phyloP scores from a whole-genome alignment of 1,140 invertebrate species.

The Ceratina calcarata region DNA sequence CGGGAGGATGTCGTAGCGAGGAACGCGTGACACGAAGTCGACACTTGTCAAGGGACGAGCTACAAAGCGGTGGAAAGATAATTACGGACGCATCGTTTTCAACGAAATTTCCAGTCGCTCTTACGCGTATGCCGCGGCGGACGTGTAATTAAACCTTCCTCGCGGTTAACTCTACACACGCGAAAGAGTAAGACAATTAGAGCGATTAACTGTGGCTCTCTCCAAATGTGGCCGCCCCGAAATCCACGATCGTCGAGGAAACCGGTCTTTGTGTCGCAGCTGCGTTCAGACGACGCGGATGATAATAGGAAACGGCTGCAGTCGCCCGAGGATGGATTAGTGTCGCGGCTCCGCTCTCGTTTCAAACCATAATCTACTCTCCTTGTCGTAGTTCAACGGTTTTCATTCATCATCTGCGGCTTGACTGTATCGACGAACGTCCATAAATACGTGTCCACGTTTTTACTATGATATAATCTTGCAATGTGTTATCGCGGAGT shows the following conservation, averaged over 20 bases:
- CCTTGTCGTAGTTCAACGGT: neutral
- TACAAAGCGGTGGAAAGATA: conserved; percentile 23
- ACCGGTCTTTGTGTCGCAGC: neutral
- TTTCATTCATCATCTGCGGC: neutral
- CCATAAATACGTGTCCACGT: neutral
- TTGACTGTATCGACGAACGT: neutral
- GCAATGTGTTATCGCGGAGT: too few relatives aligned
- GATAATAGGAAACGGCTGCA: conserved; percentile 19
- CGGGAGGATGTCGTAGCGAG: neutral
- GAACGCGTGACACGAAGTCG: neutral
- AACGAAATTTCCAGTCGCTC: conserved; percentile 20
- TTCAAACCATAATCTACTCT: neutral
- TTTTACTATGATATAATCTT: too few relatives aligned
- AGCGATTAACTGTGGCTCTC: conserved; percentile 34
- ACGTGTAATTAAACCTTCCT: conserved; percentile 44
- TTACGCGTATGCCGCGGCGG: conserved; percentile 38
- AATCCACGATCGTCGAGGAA: conserved; percentile 14
- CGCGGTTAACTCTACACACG: conserved; percentile 5
- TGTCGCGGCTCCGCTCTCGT: neutral
- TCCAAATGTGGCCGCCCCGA: neutral
- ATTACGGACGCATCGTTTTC: conserved; percentile 30
- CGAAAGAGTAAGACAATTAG: conserved; percentile 41
- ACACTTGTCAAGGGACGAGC: neutral
- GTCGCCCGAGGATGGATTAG: neutral
- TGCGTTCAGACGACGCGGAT: neutral